These are phyloP conservation scores for Calliopum simillimum DNA, from an alignment of 2,888 invertebrate genomes.

Conservation along the genomic window DNA sequence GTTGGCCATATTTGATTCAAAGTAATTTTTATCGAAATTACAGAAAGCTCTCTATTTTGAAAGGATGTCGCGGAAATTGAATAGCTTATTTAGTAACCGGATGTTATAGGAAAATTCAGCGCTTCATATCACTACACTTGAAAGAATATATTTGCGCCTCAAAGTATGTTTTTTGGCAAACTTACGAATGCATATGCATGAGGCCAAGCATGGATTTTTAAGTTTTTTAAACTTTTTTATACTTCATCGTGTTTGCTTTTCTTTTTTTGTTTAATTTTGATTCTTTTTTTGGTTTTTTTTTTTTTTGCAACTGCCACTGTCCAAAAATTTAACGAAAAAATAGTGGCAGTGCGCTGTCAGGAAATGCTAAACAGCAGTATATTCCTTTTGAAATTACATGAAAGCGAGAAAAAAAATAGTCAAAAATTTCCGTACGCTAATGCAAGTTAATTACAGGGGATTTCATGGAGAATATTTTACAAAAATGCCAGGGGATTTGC, in stretches of 20 bases:
- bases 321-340: slow-evolving; percentile 21
- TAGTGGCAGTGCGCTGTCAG: slow-evolving; percentile 9
- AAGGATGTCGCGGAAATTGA: no score
- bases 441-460: slow-evolving; percentile 26
- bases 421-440: slow-evolving; percentile 19
- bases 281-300: not conserved
- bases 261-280: not conserved
- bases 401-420: not conserved
- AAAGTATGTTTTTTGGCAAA: not conserved
- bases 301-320: slow-evolving; percentile 14
- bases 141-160: not conserved
- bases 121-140: not conserved
- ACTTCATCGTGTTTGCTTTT: not conserved
- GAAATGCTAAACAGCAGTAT: slow-evolving; percentile 3
- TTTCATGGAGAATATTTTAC: not conserved
- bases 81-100: no score
- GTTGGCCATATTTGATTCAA: no score
- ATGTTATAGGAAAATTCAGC: no score
- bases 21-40: no score
- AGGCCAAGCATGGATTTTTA: slow-evolving; percentile 7
- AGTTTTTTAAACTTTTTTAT: not conserved
- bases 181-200: slow-evolving; percentile 17
- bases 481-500: slow-evolving; percentile 5
- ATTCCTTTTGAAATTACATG: not conserved
- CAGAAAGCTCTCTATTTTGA: no score